A percentile compares a stretch with the other conserved stretches of the same genome.
phyloP scores from a whole-genome alignment of 2,888 invertebrate genomes.

The Lacanobia oleracea region DNA sequence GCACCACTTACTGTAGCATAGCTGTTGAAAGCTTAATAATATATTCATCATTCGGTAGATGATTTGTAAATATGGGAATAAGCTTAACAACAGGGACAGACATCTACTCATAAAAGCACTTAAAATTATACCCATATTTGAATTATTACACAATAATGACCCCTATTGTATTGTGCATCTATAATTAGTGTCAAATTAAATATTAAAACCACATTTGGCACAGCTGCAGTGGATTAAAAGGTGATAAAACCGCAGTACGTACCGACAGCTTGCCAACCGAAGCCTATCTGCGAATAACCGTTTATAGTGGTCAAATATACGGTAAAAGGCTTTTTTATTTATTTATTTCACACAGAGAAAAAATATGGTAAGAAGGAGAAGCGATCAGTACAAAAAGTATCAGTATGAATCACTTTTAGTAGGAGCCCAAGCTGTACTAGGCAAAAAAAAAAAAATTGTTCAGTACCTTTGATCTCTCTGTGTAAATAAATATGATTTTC shows the following conservation, averaged over 20 bases:
- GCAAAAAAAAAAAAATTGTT: too few relatives aligned
- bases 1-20: neutral
- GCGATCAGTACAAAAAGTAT: too few relatives aligned
- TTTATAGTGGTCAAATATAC: neutral
- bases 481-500: too few relatives aligned
- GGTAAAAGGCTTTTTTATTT: neutral
- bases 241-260: slow-evolving; percentile 53
- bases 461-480: too few relatives aligned
- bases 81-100: too few relatives aligned
- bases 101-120: neutral
- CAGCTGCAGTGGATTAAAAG: slow-evolving; percentile 53
- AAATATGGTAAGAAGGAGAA: too few relatives aligned
- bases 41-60: neutral
- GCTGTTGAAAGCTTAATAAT: neutral
- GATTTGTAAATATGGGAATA: neutral
- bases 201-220: slow-evolving; percentile 58
- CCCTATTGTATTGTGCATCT: slow-evolving; percentile 14
- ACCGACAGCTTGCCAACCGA: slow-evolving; percentile 53
- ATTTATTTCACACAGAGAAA: too few relatives aligned
- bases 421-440: too few relatives aligned
- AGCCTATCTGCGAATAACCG: slow-evolving; percentile 32
- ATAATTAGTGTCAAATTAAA: slow-evolving; percentile 50
- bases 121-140: neutral
- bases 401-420: too few relatives aligned
- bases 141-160: slow-evolving; percentile 19